Base-by-base conservation (phyloP, 2,888 invertebrate species). In the Eupithecia dodoneata region DNA sequence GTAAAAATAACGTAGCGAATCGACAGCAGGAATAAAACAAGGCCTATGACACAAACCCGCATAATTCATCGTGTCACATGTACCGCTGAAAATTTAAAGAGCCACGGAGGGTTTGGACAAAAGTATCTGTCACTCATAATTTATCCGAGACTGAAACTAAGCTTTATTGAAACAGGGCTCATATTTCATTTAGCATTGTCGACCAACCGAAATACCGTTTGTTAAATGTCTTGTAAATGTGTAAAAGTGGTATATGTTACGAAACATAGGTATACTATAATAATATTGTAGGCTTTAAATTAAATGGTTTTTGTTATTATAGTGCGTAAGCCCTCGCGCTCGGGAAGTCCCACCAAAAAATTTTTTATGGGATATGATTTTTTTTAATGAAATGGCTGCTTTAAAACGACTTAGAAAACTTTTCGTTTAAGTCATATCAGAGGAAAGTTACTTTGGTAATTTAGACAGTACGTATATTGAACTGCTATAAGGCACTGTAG, bases 1-100 rank as follows among this genome's bases (percentile, higher is more conserved):
- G 88, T 88, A 86, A 88, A 87, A 83, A 86, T 89, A 87, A 86
- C 87, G 85, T 83, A 85, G 87, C 86, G 86, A 89, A 89, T 89
- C 86, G 87, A 88, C 86, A 88, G 83, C 83, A 83, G 83, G 87
- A 89, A 88, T 85, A 84, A 83, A 84, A 86, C 85, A 85, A 73
- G 76, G 80, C 81, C 81, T 83, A 82, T 82, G 83, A 83, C 81
- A 82, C 81, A 83, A 80, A 74, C 81, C 75, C 73, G 77, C 79
- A 87, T 84, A 87, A 87, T 85, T 86, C 83, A 87, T 85, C 83
- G 82, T 80, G 79, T 83, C 80, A 81, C 79, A 80, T 74, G 77
- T 75, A 79, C 75, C 77, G 81, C 59, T 82, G 79, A 78, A 81
- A 82, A 80, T 83, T 80, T 81, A 80, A 83, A 83, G 78, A 83